Evolutionary conservation across 2,888 invertebrate species (phyloP), one percentile per base, ranked within the genome.

Genomic region (Harpalus rufipes): DNA sequence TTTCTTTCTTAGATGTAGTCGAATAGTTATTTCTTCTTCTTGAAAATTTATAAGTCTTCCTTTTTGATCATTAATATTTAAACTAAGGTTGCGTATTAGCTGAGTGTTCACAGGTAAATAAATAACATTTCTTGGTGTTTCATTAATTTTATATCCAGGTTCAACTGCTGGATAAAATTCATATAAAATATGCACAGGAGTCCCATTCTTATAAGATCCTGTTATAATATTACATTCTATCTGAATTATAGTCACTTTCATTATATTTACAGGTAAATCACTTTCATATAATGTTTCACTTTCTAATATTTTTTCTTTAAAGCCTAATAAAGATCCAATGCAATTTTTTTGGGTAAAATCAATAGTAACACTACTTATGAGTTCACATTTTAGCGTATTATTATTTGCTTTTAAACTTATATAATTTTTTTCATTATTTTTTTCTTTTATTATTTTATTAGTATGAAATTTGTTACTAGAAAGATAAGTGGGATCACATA

Each of bases 131-230:
- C 79, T 85, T 7, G 89, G 89, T 14, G 87, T 87, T 86, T 90
- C 89, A 76, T 88, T 87, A 56, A 90, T 88, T 87, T 89, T 89
- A 88, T 88, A 90, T 7, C 90, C 90, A 14, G 89, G 88, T 18
- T 87, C 86, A 12, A 88, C 88, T 51, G 86, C 86, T 4, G 88
- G 88, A 14, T 87, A 88, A 87, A 90, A 90, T 87, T 89, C 87
- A 85, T 90, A 89, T 79, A 90, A 87, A 4, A 88, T 89, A 85
- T 90, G 89, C 4, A 87, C 87, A 25, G 85, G 87, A 89, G 86
- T 10, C 5, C 44, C 44, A 44, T 44, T 44, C 5, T 44, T 44
- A 44, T 44, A 44, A 44, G 44, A 44, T 44, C 88, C 89, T 6
- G 85, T 79, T 4, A 87, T 86, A 7, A 88, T 87, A 85, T 88